Base-by-base conservation (phyloP, 1,140 invertebrate species). In the Sycobia sp. region DNA sequence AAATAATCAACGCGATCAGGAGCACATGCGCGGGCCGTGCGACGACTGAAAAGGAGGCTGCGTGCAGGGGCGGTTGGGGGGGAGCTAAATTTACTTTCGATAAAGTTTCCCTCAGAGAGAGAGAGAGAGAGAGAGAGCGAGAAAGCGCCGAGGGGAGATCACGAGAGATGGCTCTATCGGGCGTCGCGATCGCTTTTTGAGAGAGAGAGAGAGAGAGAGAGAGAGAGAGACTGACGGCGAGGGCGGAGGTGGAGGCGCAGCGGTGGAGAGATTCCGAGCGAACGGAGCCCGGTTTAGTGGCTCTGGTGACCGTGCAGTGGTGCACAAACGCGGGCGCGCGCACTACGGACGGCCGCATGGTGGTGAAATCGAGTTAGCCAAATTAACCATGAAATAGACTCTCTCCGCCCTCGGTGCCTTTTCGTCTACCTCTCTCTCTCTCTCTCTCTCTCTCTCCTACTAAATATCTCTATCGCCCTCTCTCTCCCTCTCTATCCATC, bases 351-450 rank as follows among this genome's bases (percentile, higher is more conserved):
- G 69, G 27, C 46, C 54, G 59, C 62, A 38, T 62, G 68, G 69
- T 62, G 61, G 49, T 51, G 58, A 75, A 82, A 81, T 80, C 76
- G 73, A 76, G 74, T 81, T 80, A 78, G 74, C 68, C 73, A 81
- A 82, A 82, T 82, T 81, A 82, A 82, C 74, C 80, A 82, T 80
- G 80, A 82, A 82, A 82, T 82, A 81, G 79, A 81, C 78, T 81
- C 78, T 67, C 74, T 71, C 71, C 72, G 73, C 73, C 73, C 58
- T 74, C n/a, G n/a, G n/a, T n/a, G n/a, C n/a, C n/a, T n/a, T n/a
- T n/a, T n/a, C n/a, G n/a, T n/a, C n/a, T n/a, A n/a, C n/a, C n/a
- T n/a, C n/a, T 74, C 64, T 49, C 13, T 47, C 27, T 47, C 18
- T 16, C 29, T 23, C 20, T 8, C n/a, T 38, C 22, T 38, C 41